These are phyloP conservation scores for Gandaritis pyraliata DNA, from an alignment of 2,888 invertebrate species.

Conservation along the genomic window DNA sequence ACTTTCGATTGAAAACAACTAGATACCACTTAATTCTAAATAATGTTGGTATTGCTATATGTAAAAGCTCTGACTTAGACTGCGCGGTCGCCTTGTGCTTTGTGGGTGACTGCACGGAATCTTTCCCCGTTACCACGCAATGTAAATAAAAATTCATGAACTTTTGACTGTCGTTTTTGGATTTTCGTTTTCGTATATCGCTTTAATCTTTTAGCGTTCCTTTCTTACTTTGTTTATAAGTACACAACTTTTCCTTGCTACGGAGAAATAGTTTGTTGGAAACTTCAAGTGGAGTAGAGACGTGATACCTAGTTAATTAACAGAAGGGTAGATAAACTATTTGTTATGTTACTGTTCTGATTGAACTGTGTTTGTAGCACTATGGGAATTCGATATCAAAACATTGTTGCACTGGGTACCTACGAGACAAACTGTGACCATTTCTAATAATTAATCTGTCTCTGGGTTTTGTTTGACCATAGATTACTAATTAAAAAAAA, in stretches of 20 bases:
- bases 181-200: background rate
- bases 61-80: too few relatives aligned
- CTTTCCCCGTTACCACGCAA: too few relatives aligned
- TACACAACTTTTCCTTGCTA: slow-evolving; percentile 19
- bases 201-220: background rate
- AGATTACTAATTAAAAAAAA: too few relatives aligned
- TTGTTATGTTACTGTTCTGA: background rate
- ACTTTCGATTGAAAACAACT: background rate
- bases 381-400: background rate
- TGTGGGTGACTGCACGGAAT: too few relatives aligned
- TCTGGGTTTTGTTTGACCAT: too few relatives aligned
- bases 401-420: background rate
- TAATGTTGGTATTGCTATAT: too few relatives aligned
- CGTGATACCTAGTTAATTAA: slow-evolving; percentile 32
- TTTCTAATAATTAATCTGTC: too few relatives aligned
- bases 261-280: slow-evolving; percentile 14
- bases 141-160: too few relatives aligned
- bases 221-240: slow-evolving; percentile 17
- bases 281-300: slow-evolving; percentile 22
- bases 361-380: background rate
- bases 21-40: too few relatives aligned
- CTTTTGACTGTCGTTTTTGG: too few relatives aligned
- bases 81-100: too few relatives aligned
- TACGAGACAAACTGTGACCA: too few relatives aligned
- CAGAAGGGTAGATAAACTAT: slow-evolving; percentile 1